Percentiles rank a stretch among this genome's conserved stretches.
Conservation (phyloP, 2,888 invertebrate genomes). For the Panopea generosa region DNA sequence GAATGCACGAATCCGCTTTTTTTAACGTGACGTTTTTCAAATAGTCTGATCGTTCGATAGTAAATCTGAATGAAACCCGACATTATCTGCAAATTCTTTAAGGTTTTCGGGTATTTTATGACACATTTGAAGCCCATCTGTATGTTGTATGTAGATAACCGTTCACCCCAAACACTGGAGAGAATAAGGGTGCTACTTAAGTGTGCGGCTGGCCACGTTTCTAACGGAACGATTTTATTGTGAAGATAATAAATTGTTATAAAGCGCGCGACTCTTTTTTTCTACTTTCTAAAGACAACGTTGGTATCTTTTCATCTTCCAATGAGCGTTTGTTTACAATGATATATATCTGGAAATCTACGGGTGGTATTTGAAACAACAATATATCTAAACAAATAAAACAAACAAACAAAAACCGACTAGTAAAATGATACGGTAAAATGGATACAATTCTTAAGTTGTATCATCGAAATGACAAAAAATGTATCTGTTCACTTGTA, state of each 20-base stretch:
- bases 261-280: constrained; percentile 16
- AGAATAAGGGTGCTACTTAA: background rate
- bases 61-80: constrained; percentile 30
- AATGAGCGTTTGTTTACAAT: too few relatives aligned
- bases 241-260: constrained; percentile 1
- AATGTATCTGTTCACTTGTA: too few relatives aligned
- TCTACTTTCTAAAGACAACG: background rate
- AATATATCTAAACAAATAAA: too few relatives aligned
- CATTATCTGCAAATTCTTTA: constrained; percentile 29
- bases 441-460: too few relatives aligned
- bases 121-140: constrained; percentile 9
- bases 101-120: background rate
- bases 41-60: constrained; percentile 21
- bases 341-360: too few relatives aligned
- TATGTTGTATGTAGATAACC: constrained; percentile 14
- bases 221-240: constrained; percentile 19
- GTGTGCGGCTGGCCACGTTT: constrained; percentile 13
- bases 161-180: background rate
- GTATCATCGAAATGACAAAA: too few relatives aligned
- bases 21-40: background rate
- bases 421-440: too few relatives aligned
- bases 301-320: too few relatives aligned
- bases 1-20: constrained; percentile 1
- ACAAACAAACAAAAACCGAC: too few relatives aligned
- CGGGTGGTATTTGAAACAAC: too few relatives aligned